Percentiles rank a stretch among this genome's conserved stretches.
Conservation (phyloP, 2,113 vertebrate genomes). For the zebrafish (Danio rerio) region GRCz12tu NC_133185.1:36496501-36497000, state of each 20-base stretch:
- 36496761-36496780: not conserved
- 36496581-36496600: no score
- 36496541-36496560: no score
- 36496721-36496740: slow-evolving; percentile 31
- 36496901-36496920: slow-evolving; percentile 3
- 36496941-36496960: slow-evolving; percentile 50
- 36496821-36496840: slow-evolving; percentile 39
- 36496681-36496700: no score
- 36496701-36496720: slow-evolving; percentile 54
- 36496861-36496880: slow-evolving; percentile 23
- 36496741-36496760: not conserved
- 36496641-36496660: no score
- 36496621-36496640: no score
- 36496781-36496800: slow-evolving; percentile 26
- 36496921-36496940: slow-evolving; percentile 48
- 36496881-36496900: slow-evolving; percentile 6
- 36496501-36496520: no score
- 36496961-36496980: slow-evolving; percentile 50
- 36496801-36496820: not conserved
- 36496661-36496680: no score
- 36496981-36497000: slow-evolving; percentile 45
- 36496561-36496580: no score
- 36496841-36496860: slow-evolving; percentile 37
- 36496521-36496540: no score
- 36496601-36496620: no score